These are phyloP conservation scores for Leucozona laternaria DNA, from an alignment of 2,888 invertebrate species.

Conservation along the genomic window DNA sequence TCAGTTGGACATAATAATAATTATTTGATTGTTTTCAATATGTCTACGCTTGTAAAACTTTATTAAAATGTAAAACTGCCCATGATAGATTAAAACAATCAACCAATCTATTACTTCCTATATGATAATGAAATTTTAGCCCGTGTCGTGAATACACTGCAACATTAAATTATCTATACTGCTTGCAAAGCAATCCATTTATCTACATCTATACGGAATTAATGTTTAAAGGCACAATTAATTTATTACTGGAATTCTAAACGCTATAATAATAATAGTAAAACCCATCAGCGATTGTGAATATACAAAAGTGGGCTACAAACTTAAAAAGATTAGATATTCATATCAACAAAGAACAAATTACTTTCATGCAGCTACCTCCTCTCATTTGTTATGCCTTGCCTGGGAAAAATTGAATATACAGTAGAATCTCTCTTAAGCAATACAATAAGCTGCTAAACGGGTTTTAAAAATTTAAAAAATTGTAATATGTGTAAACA, in stretches of 20 bases:
- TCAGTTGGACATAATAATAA: too few species aligned
- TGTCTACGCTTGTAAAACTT: too few species aligned
- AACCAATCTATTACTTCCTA: too few species aligned
- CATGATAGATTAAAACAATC: too few species aligned
- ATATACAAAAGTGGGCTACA: not conserved
- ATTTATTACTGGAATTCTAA: not conserved
- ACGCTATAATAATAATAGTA: not conserved
- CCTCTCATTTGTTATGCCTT: not conserved
- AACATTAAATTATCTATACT: not conserved
- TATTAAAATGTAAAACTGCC: too few species aligned
- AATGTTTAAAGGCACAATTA: not conserved
- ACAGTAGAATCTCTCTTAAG: not conserved
- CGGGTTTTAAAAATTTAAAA: too few species aligned
- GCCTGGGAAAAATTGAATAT: not conserved
- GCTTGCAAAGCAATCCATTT: not conserved
- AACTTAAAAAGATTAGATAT: not conserved
- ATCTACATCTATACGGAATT: too few species aligned
- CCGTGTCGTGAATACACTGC: not conserved
- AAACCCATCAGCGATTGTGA: not conserved
- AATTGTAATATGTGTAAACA: too few species aligned
- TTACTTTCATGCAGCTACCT: not conserved
- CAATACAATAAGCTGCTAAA: too few species aligned
- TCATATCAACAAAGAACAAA: not conserved
- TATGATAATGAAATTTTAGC: too few species aligned
- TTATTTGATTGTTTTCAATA: too few species aligned